Evolutionary conservation across 2,797 vertebrate genomes (phyloP).

Genomic region (Sebastes hubbsi): DNA sequence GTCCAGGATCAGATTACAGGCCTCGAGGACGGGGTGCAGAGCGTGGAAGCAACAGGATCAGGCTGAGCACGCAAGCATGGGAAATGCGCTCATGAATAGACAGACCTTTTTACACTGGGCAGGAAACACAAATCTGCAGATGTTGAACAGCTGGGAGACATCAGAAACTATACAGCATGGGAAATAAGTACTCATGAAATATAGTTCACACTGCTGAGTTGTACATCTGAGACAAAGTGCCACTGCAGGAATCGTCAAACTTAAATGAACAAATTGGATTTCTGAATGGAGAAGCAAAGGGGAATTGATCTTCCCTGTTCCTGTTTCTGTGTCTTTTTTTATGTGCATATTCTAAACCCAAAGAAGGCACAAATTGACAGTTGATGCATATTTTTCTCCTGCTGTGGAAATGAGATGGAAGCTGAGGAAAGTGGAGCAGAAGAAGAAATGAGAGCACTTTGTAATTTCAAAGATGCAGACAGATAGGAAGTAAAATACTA

Average conservation of each 20-base stretch:
- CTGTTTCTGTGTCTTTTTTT: background rate
- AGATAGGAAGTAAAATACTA: conserved; percentile 51
- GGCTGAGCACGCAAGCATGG: conserved; percentile 70
- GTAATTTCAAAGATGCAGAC: conserved; percentile 46
- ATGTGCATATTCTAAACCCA: background rate
- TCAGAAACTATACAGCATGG: conserved; percentile 67
- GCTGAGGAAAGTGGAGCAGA: conserved; percentile 21
- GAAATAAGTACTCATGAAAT: conserved; percentile 67
- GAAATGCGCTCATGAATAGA: conserved; percentile 67
- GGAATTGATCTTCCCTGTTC: background rate
- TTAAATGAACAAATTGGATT: conserved; percentile 1
- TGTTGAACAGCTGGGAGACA: conserved; percentile 81
- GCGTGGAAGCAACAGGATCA: conserved; percentile 59
- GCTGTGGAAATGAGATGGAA: conserved; percentile 41
- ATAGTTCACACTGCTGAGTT: conserved; percentile 28
- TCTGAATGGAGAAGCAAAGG: background rate
- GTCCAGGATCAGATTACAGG: conserved; percentile 70
- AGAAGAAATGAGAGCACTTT: conserved; percentile 41
- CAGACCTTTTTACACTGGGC: conserved; percentile 66
- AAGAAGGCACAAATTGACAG: background rate
- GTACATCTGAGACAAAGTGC: conserved; percentile 19
- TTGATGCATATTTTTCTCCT: background rate
- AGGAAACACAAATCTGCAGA: conserved; percentile 79
- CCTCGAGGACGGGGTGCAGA: conserved; percentile 40
- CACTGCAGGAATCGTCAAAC: conserved; percentile 16